Conservation (phyloP, 2,797 vertebrate species). For the Hemibagrus guttatus region DNA sequence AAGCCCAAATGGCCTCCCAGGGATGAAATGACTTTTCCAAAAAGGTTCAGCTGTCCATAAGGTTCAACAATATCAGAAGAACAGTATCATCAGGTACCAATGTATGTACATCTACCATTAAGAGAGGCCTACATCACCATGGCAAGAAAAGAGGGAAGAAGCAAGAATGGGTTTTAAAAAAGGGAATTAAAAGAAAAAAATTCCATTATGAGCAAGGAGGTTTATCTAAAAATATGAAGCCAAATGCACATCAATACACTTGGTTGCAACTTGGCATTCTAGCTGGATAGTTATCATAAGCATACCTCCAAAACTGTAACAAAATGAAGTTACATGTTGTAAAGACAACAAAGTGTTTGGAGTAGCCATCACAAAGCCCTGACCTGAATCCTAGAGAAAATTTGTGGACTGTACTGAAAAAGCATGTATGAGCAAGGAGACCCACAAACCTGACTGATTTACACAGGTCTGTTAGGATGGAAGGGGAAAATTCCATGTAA, state of each 20-base stretch:
- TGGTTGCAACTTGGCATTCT: not conserved
- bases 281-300: not conserved
- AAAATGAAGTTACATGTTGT: not conserved
- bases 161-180: not conserved
- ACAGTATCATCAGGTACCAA: not conserved
- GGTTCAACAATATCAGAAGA: not conserved
- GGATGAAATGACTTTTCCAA: not conserved
- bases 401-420: not conserved
- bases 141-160: not conserved
- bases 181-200: too few relatives aligned
- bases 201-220: not conserved
- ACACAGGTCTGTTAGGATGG: too few relatives aligned
- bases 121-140: not conserved
- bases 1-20: not conserved
- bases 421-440: not conserved
- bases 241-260: not conserved
- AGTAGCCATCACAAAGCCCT: not conserved
- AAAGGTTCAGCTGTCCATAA: not conserved
- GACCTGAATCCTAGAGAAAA: not conserved
- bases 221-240: not conserved
- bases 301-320: not conserved
- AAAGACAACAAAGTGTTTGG: not conserved
- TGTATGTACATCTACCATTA: not conserved
- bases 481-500: not conserved
- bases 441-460: not conserved